These are phyloP conservation scores for Cyprinodon diabolis DNA, from an alignment of 2,797 vertebrate species.

Conservation along the genomic window DNA sequence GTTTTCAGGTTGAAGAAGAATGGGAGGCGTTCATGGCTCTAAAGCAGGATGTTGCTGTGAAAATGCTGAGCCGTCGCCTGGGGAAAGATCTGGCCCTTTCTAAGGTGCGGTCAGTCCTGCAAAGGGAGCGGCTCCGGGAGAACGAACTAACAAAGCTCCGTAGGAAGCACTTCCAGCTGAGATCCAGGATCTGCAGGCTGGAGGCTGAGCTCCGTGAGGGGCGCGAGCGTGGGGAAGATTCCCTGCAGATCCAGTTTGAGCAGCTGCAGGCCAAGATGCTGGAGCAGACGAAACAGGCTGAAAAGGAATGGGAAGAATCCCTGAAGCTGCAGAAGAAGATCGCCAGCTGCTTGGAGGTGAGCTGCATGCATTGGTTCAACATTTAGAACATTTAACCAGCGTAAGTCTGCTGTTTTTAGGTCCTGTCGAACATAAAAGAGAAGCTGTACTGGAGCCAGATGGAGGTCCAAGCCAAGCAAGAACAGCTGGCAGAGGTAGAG, in stretches of 20 bases:
- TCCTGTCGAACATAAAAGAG: slow-evolving; percentile 82
- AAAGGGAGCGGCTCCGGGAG: slow-evolving; percentile 47
- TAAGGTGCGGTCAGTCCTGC: slow-evolving; percentile 69
- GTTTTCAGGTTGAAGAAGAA: slow-evolving; percentile 65
- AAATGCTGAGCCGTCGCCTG: slow-evolving; percentile 57
- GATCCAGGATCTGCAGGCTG: slow-evolving; percentile 60
- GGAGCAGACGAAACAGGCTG: slow-evolving; percentile 36
- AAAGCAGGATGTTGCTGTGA: slow-evolving; percentile 71
- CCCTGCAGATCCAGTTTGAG: slow-evolving; percentile 73
- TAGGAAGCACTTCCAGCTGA: slow-evolving; percentile 79
- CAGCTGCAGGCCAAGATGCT: slow-evolving; percentile 80
- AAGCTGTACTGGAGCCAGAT: slow-evolving; percentile 78
- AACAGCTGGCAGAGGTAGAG: slow-evolving; percentile 68
- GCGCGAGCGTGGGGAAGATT: slow-evolving; percentile 56
- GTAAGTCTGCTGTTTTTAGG: slow-evolving; percentile 24
- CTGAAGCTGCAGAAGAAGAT: slow-evolving; percentile 76
- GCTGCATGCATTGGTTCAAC: neutral
- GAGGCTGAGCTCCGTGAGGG: slow-evolving; percentile 63
- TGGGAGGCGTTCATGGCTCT: slow-evolving; percentile 71
- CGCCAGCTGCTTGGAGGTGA: slow-evolving; percentile 64
- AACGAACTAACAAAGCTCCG: slow-evolving; percentile 54
- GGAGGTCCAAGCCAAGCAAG: slow-evolving; percentile 66
- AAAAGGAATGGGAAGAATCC: slow-evolving; percentile 74
- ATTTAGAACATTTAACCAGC: neutral
- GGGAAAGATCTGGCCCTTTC: slow-evolving; percentile 64